Evolutionary conservation across 1,140 invertebrate species (phyloP).

Genomic region (Listronotus bonariensis): DNA sequence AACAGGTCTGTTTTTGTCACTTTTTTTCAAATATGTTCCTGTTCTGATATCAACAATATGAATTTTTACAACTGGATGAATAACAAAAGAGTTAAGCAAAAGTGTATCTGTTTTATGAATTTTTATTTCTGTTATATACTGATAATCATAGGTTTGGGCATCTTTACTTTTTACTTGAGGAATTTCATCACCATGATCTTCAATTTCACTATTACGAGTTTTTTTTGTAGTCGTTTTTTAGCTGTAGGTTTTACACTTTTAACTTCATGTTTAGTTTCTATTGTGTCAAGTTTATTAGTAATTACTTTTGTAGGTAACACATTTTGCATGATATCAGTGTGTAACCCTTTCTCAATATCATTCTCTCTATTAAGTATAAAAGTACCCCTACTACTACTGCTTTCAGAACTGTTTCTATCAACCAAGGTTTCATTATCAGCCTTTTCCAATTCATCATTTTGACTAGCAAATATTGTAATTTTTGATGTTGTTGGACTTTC

Average conservation of each 20-base stretch:
- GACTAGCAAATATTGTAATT: slow-evolving; percentile 1
- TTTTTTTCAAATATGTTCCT: slow-evolving; percentile 43
- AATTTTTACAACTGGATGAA: slow-evolving; percentile 48
- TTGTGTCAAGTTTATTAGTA: too few relatives aligned
- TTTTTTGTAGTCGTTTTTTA: slow-evolving; percentile 1
- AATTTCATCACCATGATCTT: not conserved
- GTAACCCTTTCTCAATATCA: slow-evolving; percentile 6
- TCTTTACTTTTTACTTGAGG: slow-evolving; percentile 4
- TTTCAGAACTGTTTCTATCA: slow-evolving; percentile 3
- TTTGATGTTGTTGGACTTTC: slow-evolving; percentile 12
- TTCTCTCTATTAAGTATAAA: slow-evolving; percentile 9
- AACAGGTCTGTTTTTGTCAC: slow-evolving; percentile 39
- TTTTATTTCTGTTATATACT: slow-evolving; percentile 40
- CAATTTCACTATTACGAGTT: not conserved
- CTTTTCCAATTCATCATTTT: slow-evolving; percentile 7
- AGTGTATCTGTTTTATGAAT: slow-evolving; percentile 44
- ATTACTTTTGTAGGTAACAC: too few relatives aligned
- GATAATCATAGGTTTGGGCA: slow-evolving; percentile 20
- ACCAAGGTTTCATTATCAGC: not conserved
- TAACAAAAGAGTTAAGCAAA: slow-evolving; percentile 39
- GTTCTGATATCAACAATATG: slow-evolving; percentile 45
- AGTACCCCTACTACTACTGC: slow-evolving; percentile 9
- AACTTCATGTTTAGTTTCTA: too few relatives aligned
- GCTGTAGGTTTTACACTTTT: too few relatives aligned
- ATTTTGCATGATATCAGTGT: too few relatives aligned